phyloP scores from a whole-genome alignment of 1,140 invertebrate species.

The Danaus melanippus region DNA sequence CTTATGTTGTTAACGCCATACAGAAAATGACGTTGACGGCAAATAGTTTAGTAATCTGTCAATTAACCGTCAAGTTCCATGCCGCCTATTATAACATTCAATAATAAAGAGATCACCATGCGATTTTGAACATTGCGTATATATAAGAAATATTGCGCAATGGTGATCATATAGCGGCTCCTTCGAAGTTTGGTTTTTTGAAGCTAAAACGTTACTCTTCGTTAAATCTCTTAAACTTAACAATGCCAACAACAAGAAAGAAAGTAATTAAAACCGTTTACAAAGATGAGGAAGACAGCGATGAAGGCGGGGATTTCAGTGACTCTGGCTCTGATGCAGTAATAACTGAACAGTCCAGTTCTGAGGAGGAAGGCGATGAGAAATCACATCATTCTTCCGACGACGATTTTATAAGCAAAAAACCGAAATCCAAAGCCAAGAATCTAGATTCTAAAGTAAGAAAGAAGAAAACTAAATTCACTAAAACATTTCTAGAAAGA shows the following conservation, averaged over 20 bases:
- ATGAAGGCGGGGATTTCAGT: conserved; percentile 53
- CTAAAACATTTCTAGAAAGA: conserved; percentile 43
- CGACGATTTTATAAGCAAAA: conserved; percentile 38
- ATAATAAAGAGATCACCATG: too few relatives aligned
- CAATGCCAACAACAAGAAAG: conserved; percentile 59
- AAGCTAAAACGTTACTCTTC: too few relatives aligned
- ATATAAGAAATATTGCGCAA: too few relatives aligned
- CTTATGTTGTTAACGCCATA: too few relatives aligned
- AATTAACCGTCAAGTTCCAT: too few relatives aligned
- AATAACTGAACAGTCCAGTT: conserved; percentile 48
- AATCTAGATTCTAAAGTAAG: conserved; percentile 16
- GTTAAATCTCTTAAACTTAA: not conserved
- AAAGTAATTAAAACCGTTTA: conserved; percentile 59
- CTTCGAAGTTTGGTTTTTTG: too few relatives aligned
- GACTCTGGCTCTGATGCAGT: conserved; percentile 69
- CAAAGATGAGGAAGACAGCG: conserved; percentile 55
- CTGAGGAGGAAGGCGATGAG: conserved; percentile 41
- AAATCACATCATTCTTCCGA: conserved; percentile 32
- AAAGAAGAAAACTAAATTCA: conserved; percentile 35
- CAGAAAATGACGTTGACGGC: too few relatives aligned
- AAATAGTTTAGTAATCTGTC: too few relatives aligned
- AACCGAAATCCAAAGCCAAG: conserved; percentile 17
- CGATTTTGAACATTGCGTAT: too few relatives aligned
- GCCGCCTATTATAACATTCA: too few relatives aligned
- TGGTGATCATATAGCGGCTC: too few relatives aligned